Evolutionary conservation across 2,797 vertebrate genomes (phyloP), one percentile per base, ranked within the genome.

Genomic region (Gadopsis marmoratus): DNA sequence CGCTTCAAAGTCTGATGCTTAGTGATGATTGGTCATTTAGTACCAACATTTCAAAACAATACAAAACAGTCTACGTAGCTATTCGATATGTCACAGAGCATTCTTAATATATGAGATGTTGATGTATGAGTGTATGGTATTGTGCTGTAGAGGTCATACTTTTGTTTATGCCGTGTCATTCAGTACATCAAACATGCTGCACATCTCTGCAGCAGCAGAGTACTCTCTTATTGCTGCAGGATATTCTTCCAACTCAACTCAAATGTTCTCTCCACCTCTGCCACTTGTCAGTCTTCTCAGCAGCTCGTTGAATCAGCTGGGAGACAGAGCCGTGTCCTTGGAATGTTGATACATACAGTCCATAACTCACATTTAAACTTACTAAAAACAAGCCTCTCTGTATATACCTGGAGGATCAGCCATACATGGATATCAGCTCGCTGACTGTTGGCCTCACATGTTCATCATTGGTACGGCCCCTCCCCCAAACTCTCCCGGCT

Each of bases 401-500:
- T 60, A 58, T 77, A 72, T 73, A 70, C 29, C 37, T 10, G n/a
- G 55, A 79, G 63, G 56, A 62, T 79, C 43, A 76, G 73, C 59
- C 29, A 50, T 71, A 81, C 83, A 78, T 87, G 75, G 14, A 73
- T 53, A 81, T 78, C 60, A 53, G 47, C 74, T 76, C 53, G 3
- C 73, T 88, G 90, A 88, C 86, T 88, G 87, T 90, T 89, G 64
- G 76, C 61, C 59, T 81, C 41, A 39, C 45, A 39, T 79, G 75
- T 78, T 83, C 51, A 51, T 90, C 79, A 70, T 26, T 59, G 41
- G 14, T 29, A 29, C 3, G 7, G 74, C 76, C 70, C 81, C 33
- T 54, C 74, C 83, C 80, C 78, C 77, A 50, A 37, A 8, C 50
- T 50, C 67, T 61, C 39, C 67, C n/a, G 43, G 82, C 90, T 95